A percentile compares a stretch with the other conserved stretches of the same genome.
Evolutionary conservation across 1,140 invertebrate genomes (phyloP).

Genomic region (Caenorhabditis latens): DNA sequence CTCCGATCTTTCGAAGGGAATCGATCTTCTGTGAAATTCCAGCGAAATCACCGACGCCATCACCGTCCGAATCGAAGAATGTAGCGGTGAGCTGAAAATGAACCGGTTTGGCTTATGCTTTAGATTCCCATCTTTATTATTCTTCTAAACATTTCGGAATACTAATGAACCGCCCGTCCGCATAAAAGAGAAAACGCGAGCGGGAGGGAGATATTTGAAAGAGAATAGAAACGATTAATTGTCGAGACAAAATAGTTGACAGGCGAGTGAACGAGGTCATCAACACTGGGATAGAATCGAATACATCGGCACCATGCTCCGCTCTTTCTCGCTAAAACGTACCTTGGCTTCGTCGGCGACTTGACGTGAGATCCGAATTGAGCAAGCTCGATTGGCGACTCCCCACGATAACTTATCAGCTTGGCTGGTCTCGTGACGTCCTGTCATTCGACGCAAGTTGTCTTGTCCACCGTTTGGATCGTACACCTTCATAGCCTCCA

Average conservation of each 20-base stretch:
- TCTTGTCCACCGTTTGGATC: constrained; percentile 85
- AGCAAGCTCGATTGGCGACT: constrained; percentile 86
- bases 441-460: constrained; percentile 88
- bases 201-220: no score
- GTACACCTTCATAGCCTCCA: constrained; percentile 89
- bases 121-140: no score
- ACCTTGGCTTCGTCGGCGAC: no score
- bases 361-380: no score
- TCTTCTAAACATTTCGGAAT: background rate
- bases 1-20: constrained; percentile 71
- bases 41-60: constrained; percentile 73
- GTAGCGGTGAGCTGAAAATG: constrained; percentile 69
- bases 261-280: constrained; percentile 47
- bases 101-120: background rate
- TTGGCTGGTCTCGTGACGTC: constrained; percentile 86
- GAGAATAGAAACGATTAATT: constrained; percentile 17
- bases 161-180: background rate
- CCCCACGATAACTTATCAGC: constrained; percentile 87
- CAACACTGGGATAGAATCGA: no score
- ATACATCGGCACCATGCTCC: no score
- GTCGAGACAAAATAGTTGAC: constrained; percentile 46
- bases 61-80: constrained; percentile 71
- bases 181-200: background rate
- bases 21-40: constrained; percentile 75
- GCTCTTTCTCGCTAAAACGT: no score